Base-by-base conservation (phyloP, 2,113 vertebrate species). In the Pseudorasbora parva region DNA sequence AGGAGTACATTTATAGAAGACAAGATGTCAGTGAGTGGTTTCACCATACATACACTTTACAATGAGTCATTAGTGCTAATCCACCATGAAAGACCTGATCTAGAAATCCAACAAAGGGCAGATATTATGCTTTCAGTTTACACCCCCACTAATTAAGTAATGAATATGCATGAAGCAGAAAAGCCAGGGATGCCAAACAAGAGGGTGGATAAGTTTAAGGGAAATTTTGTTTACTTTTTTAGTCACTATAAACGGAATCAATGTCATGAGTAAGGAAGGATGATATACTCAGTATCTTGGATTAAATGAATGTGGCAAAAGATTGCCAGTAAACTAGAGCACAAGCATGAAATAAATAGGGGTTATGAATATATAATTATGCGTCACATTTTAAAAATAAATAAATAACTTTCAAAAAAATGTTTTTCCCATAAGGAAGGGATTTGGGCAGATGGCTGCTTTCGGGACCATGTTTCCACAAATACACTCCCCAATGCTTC, bases 321-420 rank as follows among this genome's bases (percentile, higher is more conserved):
- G 33, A 60, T 14, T 51, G 59, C 51, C 25, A 71, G 56, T 68
- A 43, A 76, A 69, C 60, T 51, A 45, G 51, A 66, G 72, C 19
- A 30, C 43, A 45, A 74, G 71, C 45, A 27, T 75, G 25, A 76
- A 87, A 77, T 83, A 90, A 86, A 86, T 71, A 71, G 68, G 54
- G 76, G 57, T 51, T 47, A 84, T 86, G 82, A 88, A 88, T 82
- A 86, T 88, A 85, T 89, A 89, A 88, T 87, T 87, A 86, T 85
- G 75, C 64, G 57, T 87, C 80, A 41, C 82, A 82, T 88, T 86
- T 86, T 60, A 88, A 78, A 85, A 37, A 77, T 66, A 85, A 62
- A 71, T 45, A 73, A 49, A 74, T 30, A 27, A 51, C 81, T 27
- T 88, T 88, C 62, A 86, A 79, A 60, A 83, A 89, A 86, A 57